phyloP scores from a whole-genome alignment of 2,888 invertebrate genomes.

The Tetragonula carbonaria region DNA sequence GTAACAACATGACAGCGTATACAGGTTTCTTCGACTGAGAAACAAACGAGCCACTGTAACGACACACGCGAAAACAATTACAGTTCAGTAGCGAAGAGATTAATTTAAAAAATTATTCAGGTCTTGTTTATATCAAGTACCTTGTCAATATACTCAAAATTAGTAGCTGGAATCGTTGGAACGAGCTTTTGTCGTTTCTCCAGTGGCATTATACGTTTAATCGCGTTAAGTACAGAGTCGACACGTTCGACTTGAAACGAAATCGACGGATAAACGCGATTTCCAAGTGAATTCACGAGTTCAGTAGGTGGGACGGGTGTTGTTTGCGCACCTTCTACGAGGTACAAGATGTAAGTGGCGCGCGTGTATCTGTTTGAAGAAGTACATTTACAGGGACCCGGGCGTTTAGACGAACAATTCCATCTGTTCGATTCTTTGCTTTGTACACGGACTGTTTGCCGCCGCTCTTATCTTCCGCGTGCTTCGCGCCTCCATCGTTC shows the following conservation, averaged over 20 bases:
- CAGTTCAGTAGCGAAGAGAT: too few species aligned
- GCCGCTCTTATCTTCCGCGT: slow-evolving; percentile 2
- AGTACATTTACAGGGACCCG: slow-evolving; percentile 3
- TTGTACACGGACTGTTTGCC: slow-evolving; percentile 13
- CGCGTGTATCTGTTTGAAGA: slow-evolving; percentile 5
- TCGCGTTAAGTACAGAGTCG: slow-evolving; percentile 13
- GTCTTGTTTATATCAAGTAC: too few species aligned
- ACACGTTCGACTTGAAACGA: neutral
- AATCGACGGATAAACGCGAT: neutral
- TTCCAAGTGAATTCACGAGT: neutral
- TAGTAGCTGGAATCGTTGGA: too few species aligned
- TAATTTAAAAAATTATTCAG: too few species aligned
- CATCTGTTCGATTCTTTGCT: slow-evolving; percentile 29
- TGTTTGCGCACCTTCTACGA: neutral
- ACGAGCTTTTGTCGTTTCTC: slow-evolving; percentile 32
- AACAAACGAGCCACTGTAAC: too few species aligned
- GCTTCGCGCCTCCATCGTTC: neutral
- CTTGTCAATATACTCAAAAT: too few species aligned
- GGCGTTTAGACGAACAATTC: slow-evolving; percentile 12
- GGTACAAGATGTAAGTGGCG: neutral
- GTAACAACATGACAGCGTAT: too few species aligned
- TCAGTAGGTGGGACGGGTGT: neutral
- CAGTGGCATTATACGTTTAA: slow-evolving; percentile 14
- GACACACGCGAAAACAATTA: too few species aligned
- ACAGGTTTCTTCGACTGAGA: too few species aligned